phyloP scores from a whole-genome alignment of 2,113 vertebrate species.

The Thalassoma bifasciatum region DNA sequence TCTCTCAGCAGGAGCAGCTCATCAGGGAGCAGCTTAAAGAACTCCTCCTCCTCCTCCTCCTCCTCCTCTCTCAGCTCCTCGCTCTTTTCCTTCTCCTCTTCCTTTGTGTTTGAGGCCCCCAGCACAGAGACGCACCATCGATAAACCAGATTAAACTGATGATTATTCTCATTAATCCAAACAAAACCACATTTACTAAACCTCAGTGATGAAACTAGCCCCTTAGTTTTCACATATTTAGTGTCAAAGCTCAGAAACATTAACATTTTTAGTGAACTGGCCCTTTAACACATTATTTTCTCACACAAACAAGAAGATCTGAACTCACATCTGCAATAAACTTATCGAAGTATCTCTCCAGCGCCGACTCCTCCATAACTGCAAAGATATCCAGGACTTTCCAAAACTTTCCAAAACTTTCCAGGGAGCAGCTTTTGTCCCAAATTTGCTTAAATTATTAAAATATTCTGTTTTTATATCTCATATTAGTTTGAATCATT shows the following conservation, averaged over 20 bases:
- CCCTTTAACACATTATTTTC: no score
- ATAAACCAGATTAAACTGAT: neutral
- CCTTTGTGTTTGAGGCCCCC: slow-evolving; percentile 13
- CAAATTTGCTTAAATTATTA: neutral
- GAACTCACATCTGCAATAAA: slow-evolving; percentile 66
- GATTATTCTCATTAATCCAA: no score
- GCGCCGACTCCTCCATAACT: slow-evolving; percentile 64
- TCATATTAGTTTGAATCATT: no score
- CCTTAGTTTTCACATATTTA: no score
- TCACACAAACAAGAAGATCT: no score
- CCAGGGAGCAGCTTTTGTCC: neutral
- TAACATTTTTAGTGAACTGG: no score
- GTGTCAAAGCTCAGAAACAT: no score
- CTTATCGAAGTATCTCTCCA: slow-evolving; percentile 80
- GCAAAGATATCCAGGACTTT: no score
- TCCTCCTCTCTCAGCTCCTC: no score
- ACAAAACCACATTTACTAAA: no score
- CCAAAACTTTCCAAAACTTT: neutral
- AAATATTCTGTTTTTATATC: no score
- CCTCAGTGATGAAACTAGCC: no score
- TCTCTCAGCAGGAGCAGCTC: neutral
- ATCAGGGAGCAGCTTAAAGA: slow-evolving; percentile 10
- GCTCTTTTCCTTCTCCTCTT: slow-evolving; percentile 31
- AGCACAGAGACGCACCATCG: neutral
- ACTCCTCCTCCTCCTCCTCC: slow-evolving; percentile 35